phyloP scores from a whole-genome alignment of 2,113 vertebrate species.

The Stercorarius parasiticus region DNA sequence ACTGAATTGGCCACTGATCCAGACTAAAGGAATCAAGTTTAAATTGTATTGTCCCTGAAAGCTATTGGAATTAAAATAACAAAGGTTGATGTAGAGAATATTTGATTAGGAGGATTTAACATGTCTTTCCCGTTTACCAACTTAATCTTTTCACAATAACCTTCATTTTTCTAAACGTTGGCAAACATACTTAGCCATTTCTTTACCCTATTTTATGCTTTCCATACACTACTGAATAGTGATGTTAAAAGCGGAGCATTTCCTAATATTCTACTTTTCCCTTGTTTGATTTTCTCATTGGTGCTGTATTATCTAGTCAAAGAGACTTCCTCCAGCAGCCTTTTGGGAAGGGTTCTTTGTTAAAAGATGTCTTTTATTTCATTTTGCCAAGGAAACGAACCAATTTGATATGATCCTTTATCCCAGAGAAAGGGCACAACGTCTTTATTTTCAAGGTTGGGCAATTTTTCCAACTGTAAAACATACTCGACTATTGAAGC shows the following conservation, averaged over 20 bases:
- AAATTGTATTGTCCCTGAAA: background rate
- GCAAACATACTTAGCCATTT: background rate
- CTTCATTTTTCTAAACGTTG: background rate
- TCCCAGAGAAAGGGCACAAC: conserved; percentile 62
- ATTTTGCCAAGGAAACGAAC: conserved; percentile 66
- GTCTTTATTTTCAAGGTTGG: conserved; percentile 77
- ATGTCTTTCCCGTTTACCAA: background rate
- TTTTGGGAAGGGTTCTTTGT: conserved; percentile 71
- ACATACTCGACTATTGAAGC: conserved; percentile 57
- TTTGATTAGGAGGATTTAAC: background rate
- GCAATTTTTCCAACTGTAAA: conserved; percentile 65
- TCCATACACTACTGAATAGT: background rate
- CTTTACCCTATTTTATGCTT: background rate
- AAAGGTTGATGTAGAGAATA: background rate
- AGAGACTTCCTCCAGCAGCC: conserved; percentile 40
- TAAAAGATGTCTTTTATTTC: conserved; percentile 68
- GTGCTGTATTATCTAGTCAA: conserved; percentile 46
- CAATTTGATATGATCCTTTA: conserved; percentile 71
- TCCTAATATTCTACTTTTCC: conserved; percentile 50
- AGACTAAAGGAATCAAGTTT: background rate
- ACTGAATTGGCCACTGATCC: background rate
- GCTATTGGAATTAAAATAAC: background rate
- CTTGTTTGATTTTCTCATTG: conserved; percentile 62
- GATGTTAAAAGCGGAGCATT: conserved; percentile 32
- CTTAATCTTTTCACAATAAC: background rate